phyloP scores from a whole-genome alignment of 2,797 vertebrate genomes.

The Poliocrania exsul region DNA sequence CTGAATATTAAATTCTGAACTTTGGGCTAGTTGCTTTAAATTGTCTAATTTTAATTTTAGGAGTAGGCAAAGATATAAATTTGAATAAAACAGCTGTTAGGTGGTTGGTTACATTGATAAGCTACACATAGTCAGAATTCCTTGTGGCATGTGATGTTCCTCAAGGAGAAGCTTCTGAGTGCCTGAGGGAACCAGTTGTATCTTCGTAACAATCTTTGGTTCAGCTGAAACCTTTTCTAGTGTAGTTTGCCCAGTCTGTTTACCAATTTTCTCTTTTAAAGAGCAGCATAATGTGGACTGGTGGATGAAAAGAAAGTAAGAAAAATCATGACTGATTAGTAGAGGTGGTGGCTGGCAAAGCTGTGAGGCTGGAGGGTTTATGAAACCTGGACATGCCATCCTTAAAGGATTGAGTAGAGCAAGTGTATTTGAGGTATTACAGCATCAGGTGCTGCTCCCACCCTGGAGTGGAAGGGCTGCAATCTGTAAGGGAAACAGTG shows the following conservation, averaged over 20 bases:
- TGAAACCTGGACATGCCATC: not conserved
- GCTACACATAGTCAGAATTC: slow-evolving; percentile 23
- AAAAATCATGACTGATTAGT: not conserved
- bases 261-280: not conserved
- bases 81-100: slow-evolving; percentile 61
- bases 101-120: slow-evolving; percentile 59
- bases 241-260: not conserved
- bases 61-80: slow-evolving; percentile 63
- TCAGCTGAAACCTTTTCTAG: not conserved
- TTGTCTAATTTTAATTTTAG: slow-evolving; percentile 69
- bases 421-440: not conserved
- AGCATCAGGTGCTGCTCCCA: not conserved
- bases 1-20: slow-evolving; percentile 71
- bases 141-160: not conserved
- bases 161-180: not conserved
- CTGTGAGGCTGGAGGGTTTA: not conserved
- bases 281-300: not conserved
- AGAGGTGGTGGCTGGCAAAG: not conserved
- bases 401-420: not conserved
- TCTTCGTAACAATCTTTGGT: not conserved
- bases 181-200: not conserved
- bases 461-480: not conserved
- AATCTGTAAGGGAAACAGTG: not conserved
- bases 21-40: slow-evolving; percentile 73
- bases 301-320: not conserved